Conservation (phyloP, 2,888 invertebrate species). For the Seira sanloemensis region DNA sequence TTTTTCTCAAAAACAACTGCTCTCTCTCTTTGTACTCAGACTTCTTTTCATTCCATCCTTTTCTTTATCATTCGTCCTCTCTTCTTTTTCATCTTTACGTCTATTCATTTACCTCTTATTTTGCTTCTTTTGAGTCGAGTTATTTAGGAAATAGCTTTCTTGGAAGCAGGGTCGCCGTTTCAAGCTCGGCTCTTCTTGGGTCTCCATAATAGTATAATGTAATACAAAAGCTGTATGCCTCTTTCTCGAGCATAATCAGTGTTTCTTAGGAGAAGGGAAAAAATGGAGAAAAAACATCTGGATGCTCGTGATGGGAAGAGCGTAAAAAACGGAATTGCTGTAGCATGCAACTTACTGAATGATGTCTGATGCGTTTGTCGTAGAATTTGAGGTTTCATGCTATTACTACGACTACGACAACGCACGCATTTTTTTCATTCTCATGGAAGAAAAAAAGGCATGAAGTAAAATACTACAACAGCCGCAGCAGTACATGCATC, state of each 20-base stretch:
- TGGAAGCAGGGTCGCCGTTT: slow-evolving; percentile 49
- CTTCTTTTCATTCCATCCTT: slow-evolving; percentile 27
- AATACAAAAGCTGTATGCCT: not conserved
- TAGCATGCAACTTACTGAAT: too few relatives aligned
- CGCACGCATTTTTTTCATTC: too few relatives aligned
- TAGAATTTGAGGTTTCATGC: too few relatives aligned
- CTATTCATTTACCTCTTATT: slow-evolving; percentile 4
- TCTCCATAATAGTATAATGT: not conserved
- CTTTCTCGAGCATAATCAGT: not conserved
- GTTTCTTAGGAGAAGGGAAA: not conserved
- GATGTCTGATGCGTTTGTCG: too few relatives aligned
- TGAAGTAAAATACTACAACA: too few relatives aligned
- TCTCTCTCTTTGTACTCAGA: not conserved
- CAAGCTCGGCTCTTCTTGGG: not conserved
- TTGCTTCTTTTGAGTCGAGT: slow-evolving; percentile 10
- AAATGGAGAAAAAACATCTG: not conserved
- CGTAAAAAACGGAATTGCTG: not conserved
- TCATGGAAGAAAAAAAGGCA: too few relatives aligned
- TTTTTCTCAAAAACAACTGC: slow-evolving; percentile 19
- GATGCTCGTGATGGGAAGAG: not conserved
- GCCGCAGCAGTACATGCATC: too few relatives aligned
- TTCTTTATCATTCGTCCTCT: slow-evolving; percentile 13
- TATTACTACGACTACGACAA: too few relatives aligned
- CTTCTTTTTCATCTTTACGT: not conserved
- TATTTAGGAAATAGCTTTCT: slow-evolving; percentile 50